Evolutionary conservation across 2,113 vertebrate genomes (phyloP).

Genomic region (Mustelus asterias): DNA sequence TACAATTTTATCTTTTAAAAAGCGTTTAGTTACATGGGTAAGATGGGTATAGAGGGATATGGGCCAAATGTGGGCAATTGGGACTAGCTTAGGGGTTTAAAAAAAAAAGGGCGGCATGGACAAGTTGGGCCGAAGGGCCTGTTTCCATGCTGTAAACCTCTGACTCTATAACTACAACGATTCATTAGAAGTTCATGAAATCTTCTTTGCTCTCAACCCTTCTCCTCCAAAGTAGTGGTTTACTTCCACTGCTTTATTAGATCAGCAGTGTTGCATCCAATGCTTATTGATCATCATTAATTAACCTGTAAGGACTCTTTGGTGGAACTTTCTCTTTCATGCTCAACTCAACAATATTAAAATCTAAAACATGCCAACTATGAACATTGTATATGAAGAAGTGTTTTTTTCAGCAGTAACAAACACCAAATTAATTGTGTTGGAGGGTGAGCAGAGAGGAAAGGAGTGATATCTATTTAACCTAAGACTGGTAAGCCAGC

Average conservation of each 20-base stretch:
- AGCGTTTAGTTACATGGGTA: no score
- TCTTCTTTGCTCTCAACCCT: constrained; percentile 39
- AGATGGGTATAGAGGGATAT: no score
- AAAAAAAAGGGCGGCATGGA: no score
- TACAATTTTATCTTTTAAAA: no score
- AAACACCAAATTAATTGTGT: neutral
- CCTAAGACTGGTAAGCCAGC: neutral
- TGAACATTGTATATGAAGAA: neutral
- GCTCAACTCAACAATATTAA: neutral
- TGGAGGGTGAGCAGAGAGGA: neutral
- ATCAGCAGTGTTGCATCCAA: neutral
- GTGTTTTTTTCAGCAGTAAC: neutral
- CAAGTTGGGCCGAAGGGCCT: no score
- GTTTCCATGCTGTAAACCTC: no score
- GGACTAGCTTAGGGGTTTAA: no score
- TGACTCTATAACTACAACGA: no score
- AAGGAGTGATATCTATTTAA: neutral
- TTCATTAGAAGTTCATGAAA: constrained; percentile 51
- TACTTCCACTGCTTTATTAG: neutral
- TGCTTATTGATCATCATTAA: neutral
- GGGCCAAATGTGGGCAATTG: no score
- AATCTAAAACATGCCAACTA: neutral
- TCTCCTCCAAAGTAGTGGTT: neutral
- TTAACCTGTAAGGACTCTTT: neutral
- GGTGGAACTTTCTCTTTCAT: neutral